Base-by-base conservation (phyloP, 2,113 vertebrate genomes). In the Atherinomorus stipes region DNA sequence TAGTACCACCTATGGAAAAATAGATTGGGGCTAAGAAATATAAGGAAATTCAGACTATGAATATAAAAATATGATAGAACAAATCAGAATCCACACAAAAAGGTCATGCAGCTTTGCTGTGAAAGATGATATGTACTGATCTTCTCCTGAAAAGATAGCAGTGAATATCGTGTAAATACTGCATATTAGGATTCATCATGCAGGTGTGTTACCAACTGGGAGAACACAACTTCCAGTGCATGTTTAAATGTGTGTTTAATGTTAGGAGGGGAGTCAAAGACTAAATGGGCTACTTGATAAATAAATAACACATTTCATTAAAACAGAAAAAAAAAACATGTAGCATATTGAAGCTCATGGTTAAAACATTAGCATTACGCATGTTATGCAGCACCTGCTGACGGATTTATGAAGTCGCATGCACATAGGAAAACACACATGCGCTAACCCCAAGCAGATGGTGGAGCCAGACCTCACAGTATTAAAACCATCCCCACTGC, bases 391-490 rank as follows among this genome's bases (percentile, higher is more conserved):
- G 50, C 81, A 71, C 64, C 80, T 74, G 79, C 76, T 64, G 75
- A 81, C 58, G 64, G 78, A 71, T 70, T 34, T 64, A 49, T 59
- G 66, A 68, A 59, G 4, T 76, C 57, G 37, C 70, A 62, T 25
- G 64, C 65, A 62, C 62, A 52, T 62, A 44, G 53, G 64, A 50
- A 82, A 71, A 70, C 71, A 81, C 72, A 70, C 77, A 72, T 65
- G 72, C 69, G 42, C 47, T 60, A 71, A 82, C 84, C 80, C 75
- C 1, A 52, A 90, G 80, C 89, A 91, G 87, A 90, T 89, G 88
- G 86, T 18, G 49, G 25, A 85, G 75, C 38, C 87, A 90, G 90
- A 86, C 81, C 88, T 72, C 56, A 72, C 64, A 60, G 68, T 80
- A 78, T 65, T 80, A 57, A 75, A n/a, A 85, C 51, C 56, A 85